Base-by-base conservation (phyloP, 2,797 vertebrate species). In the Microctenopoma stevenorrisi region DNA sequence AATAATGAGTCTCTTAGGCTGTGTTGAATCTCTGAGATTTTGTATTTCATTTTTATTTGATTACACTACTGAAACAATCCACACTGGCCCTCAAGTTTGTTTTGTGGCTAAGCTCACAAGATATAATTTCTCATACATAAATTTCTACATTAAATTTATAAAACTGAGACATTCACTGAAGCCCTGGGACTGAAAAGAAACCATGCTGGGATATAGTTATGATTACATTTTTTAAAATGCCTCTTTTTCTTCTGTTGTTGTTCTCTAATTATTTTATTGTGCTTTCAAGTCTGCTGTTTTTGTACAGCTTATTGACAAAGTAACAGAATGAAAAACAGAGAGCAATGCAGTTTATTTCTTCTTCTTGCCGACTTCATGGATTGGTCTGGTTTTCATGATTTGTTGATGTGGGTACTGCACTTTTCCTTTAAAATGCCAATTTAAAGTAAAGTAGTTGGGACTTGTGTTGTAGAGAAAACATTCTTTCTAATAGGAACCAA, bases 1-100 rank as follows among this genome's bases (percentile, higher is more conserved):
- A 88, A 89, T 88, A 87, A 90, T 86, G 83, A 88, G 83, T 86
- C 76, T 90, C 76, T 68, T 60, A 77, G 84, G 82, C 86, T 82
- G 57, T 78, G 55, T 54, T 53, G 42, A 64, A 72, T 84, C 52
- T 25, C 35, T n/a, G 63, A 68, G 76, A 76, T 86, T 80, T 72
- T 54, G 64, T 80, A 77, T 83, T 83, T 76, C 72, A 79, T 78
- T 88, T 89, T 83, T 81, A 89, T 90, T 85, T 87, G 69, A 86
- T 89, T 84, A 86, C 58, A 59, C 81, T 67, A 78, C 78, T 79
- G 67, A 84, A 86, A 84, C 77, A 86, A 74, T 88, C 73, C 81
- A 79, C 74, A 68, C 50, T 61, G 78, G 86, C 76, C 81, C 87
- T 81, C 54, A 59, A 77, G 70, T 87, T 88, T 85, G 75, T 87